These are phyloP conservation scores for Aphelocoma californica DNA, from an alignment of 2,797 vertebrate species.

Conservation along the genomic window DNA sequence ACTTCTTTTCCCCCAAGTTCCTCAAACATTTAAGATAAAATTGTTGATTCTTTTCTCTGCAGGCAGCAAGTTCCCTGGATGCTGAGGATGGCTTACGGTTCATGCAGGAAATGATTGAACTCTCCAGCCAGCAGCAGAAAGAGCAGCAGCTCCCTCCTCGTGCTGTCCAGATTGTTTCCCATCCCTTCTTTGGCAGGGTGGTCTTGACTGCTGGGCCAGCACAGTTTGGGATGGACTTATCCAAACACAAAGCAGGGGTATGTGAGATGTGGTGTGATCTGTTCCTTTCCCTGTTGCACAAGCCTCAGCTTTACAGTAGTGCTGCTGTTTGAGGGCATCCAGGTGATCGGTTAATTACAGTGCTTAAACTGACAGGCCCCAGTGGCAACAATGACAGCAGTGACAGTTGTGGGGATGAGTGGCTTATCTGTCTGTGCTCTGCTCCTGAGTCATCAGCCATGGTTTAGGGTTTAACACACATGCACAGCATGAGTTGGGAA, in stretches of 20 bases:
- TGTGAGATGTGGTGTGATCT: conserved; percentile 24
- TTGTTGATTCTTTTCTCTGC: neutral
- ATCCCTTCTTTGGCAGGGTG: conserved; percentile 96
- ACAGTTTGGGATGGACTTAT: conserved; percentile 95
- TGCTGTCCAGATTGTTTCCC: conserved; percentile 95
- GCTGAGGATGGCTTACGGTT: conserved; percentile 96
- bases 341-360: neutral
- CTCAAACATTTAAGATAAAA: neutral
- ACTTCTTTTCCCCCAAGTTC: neutral
- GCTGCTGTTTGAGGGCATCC: neutral
- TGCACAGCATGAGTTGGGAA: neutral
- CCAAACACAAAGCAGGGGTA: conserved; percentile 92
- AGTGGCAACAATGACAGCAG: neutral
- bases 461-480: neutral
- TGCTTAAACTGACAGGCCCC: neutral
- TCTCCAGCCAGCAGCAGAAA: conserved; percentile 98
- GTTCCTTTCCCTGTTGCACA: neutral
- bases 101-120: conserved; percentile 99
- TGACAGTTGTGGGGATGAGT: neutral
- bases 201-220: conserved; percentile 96
- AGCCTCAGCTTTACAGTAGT: neutral
- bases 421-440: neutral
- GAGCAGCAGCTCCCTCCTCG: conserved; percentile 97
- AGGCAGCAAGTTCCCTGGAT: conserved; percentile 94
- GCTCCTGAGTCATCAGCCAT: neutral